A percentile compares a stretch with the other conserved stretches of the same genome.
Conservation (phyloP, 2,888 invertebrate genomes). For the Epistrophe grossulariae region DNA sequence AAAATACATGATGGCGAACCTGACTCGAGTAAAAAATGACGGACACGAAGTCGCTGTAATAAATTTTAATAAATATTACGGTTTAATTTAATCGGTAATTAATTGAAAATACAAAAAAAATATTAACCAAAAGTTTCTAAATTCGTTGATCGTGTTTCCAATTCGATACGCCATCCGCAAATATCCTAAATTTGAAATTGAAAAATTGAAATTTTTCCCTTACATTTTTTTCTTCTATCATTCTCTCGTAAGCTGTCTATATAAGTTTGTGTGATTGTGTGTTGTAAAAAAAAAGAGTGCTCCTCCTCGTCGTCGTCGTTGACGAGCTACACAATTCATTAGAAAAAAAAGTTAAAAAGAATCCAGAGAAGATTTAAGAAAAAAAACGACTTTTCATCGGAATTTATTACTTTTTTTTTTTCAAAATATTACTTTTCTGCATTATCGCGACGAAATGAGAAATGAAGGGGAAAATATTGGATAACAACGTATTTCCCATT, state of each 20-base stretch:
- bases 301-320: constrained; percentile 29
- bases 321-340: constrained; percentile 60
- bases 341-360: constrained; percentile 63
- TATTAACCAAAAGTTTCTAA: constrained; percentile 62
- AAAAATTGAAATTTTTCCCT: constrained; percentile 77
- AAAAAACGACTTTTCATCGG: constrained; percentile 64
- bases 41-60: constrained; percentile 78
- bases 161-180: constrained; percentile 46
- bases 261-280: constrained; percentile 72
- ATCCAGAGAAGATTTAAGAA: constrained; percentile 65
- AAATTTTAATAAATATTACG: constrained; percentile 79
- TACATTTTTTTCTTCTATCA: constrained; percentile 60
- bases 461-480: constrained; percentile 71
- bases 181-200: constrained; percentile 69
- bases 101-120: constrained; percentile 77
- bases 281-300: constrained; percentile 37
- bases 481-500: constrained; percentile 70
- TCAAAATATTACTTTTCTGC: constrained; percentile 48
- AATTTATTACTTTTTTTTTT: constrained; percentile 54
- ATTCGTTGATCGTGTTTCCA: constrained; percentile 75
- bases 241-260: constrained; percentile 68
- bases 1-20: constrained; percentile 88
- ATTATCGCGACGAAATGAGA: constrained; percentile 45
- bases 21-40: constrained; percentile 79
- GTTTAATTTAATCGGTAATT: constrained; percentile 80